Conservation (phyloP, 2,113 vertebrate genomes). For the Lophura nycthemera region DNA sequence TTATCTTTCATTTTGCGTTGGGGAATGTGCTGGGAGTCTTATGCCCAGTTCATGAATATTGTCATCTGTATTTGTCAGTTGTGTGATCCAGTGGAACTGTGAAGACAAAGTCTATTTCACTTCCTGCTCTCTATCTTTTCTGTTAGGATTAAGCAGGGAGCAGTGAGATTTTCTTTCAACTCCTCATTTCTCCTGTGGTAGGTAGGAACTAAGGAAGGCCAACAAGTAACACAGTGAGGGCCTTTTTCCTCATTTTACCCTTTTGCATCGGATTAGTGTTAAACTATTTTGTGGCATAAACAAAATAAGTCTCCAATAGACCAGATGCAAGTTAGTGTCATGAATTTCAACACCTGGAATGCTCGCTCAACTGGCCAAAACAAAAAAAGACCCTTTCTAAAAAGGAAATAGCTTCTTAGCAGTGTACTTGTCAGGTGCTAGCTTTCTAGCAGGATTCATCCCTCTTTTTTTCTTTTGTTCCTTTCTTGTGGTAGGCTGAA, state of each 20-base stretch:
- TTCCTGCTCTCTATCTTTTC: neutral
- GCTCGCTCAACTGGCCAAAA: neutral
- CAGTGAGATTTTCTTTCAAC: neutral
- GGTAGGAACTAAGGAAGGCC: neutral
- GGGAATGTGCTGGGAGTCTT: neutral
- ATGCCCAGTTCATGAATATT: constrained; percentile 1
- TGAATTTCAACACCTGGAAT: neutral
- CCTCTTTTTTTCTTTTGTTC: neutral
- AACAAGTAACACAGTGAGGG: neutral
- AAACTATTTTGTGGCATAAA: neutral
- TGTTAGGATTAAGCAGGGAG: neutral
- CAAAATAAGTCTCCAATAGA: neutral
- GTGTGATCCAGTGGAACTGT: neutral
- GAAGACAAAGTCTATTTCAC: neutral
- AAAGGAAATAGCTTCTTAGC: neutral
- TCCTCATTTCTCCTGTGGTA: neutral
- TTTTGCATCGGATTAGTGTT: neutral
- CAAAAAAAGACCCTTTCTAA: neutral
- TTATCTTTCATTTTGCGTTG: neutral
- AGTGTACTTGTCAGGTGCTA: neutral
- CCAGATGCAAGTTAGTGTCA: neutral
- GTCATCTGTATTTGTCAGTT: neutral
- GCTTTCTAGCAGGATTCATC: neutral
- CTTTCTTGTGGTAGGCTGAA: neutral
- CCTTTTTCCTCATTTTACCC: neutral